phyloP scores from a whole-genome alignment of 2,888 invertebrate species.

The Polymixis flavicincta region DNA sequence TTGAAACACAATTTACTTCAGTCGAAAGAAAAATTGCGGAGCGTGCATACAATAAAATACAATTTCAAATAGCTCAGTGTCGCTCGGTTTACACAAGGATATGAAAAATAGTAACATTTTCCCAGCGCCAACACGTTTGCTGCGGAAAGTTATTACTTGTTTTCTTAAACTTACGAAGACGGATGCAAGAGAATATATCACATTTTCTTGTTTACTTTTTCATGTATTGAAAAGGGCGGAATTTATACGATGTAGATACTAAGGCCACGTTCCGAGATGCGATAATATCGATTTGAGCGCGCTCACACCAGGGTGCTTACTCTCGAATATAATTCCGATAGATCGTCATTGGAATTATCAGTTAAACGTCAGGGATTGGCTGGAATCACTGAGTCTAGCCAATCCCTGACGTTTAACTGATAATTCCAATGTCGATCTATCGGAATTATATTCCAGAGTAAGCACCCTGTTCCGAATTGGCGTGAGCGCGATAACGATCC shows the following conservation, averaged over 20 bases:
- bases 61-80: conserved; percentile 54
- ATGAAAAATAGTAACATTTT: conserved; percentile 62
- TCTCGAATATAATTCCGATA: too few species aligned
- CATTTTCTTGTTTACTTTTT: conserved; percentile 27
- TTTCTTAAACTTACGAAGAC: conserved; percentile 48
- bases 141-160: conserved; percentile 59
- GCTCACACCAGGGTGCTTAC: too few species aligned
- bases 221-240: conserved; percentile 23
- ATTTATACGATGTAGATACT: not conserved
- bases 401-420: too few species aligned
- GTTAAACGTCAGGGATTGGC: too few species aligned
- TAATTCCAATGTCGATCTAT: too few species aligned
- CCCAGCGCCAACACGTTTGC: conserved; percentile 38
- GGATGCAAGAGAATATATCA: conserved; percentile 32
- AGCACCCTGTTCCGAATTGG: too few species aligned
- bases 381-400: too few species aligned
- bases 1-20: conserved; percentile 40
- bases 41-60: conserved; percentile 37
- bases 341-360: too few species aligned
- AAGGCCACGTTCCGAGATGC: too few species aligned
- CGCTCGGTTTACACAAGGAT: conserved; percentile 36
- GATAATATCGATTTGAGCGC: too few species aligned
- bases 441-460: too few species aligned
- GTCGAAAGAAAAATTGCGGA: conserved; percentile 36
- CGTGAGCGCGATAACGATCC: too few species aligned